Percentiles rank a stretch among this genome's conserved stretches.
phyloP scores from a whole-genome alignment of 2,888 invertebrate genomes.

The Agrilus mali region DNA sequence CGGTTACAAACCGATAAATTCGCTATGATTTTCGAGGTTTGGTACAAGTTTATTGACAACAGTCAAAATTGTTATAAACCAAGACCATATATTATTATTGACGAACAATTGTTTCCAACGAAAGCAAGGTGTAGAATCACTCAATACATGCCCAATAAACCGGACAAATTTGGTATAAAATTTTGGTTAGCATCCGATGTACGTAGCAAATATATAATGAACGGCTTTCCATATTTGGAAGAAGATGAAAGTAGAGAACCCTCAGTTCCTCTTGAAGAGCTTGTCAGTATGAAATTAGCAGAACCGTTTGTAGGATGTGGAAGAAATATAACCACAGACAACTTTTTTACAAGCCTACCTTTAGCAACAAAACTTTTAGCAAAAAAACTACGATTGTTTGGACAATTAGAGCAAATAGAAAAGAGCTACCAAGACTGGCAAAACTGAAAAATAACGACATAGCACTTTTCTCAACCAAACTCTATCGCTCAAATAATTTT shows the following conservation, averaged over 20 bases:
- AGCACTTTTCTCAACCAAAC: conserved; percentile 13
- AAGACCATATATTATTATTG: no score
- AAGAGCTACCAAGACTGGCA: conserved; percentile 10
- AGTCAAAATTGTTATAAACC: no score
- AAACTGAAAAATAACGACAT: conserved; percentile 13
- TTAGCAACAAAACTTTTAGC: conserved; percentile 12
- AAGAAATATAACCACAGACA: conserved; percentile 4
- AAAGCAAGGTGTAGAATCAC: no score
- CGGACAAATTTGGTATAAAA: no score
- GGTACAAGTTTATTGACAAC: no score
- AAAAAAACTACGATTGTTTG: conserved; percentile 17
- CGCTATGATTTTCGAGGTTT: no score
- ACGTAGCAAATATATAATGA: conserved; percentile 6
- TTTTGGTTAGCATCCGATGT: no score
- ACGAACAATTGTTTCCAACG: no score
- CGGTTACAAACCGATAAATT: no score
- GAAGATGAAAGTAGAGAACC: conserved; percentile 7
- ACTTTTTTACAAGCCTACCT: conserved; percentile 9
- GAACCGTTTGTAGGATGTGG: conserved; percentile 2
- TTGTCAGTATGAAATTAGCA: conserved; percentile 5
- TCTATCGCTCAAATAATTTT: conserved; percentile 9
- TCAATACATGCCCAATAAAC: no score
- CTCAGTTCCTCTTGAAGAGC: conserved; percentile 5
- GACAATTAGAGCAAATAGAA: conserved; percentile 15
- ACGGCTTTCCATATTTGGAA: conserved; percentile 9